Conservation (phyloP, 1,140 invertebrate species). For the Lysiphlebus fabarum region DNA sequence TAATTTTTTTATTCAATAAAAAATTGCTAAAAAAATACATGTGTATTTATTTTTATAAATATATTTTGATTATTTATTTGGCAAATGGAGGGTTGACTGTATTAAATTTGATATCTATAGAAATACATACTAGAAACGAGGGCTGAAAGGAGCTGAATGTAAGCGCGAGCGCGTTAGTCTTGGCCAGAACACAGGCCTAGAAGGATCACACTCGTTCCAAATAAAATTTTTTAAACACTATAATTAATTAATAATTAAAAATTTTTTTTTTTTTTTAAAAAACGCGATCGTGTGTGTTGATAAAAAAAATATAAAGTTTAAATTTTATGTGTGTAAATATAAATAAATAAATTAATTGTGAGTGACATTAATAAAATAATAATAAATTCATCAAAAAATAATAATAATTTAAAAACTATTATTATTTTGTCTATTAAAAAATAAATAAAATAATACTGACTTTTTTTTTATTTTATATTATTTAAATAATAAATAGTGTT, state of each 20-base stretch:
- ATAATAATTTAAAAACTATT: not conserved
- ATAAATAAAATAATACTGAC: not conserved
- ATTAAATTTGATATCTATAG: not conserved
- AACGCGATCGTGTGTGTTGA: too few relatives aligned
- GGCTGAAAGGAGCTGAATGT: slow-evolving; percentile 42
- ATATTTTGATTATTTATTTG: not conserved
- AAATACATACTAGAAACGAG: slow-evolving; percentile 31
- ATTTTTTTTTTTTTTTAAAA: too few relatives aligned
- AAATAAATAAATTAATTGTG: not conserved
- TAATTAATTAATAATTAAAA: too few relatives aligned
- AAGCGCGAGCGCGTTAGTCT: slow-evolving; percentile 51
- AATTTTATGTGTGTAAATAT: not conserved
- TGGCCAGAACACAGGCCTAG: slow-evolving; percentile 55
- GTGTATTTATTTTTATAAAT: not conserved
- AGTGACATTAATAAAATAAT: not conserved
- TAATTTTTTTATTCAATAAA: too few relatives aligned
- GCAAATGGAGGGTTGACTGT: slow-evolving; percentile 19
- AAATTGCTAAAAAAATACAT: slow-evolving; percentile 18
- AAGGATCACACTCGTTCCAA: slow-evolving; percentile 36
- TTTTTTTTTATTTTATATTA: not conserved
- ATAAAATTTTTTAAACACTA: not conserved
- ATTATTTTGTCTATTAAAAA: not conserved
- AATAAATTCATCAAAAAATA: not conserved
- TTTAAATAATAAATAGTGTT: not conserved
- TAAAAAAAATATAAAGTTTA: too few relatives aligned